A percentile compares a stretch with the other conserved stretches of the same genome.
Conservation (phyloP, 2,113 vertebrate genomes). For the Rhea americana region DNA sequence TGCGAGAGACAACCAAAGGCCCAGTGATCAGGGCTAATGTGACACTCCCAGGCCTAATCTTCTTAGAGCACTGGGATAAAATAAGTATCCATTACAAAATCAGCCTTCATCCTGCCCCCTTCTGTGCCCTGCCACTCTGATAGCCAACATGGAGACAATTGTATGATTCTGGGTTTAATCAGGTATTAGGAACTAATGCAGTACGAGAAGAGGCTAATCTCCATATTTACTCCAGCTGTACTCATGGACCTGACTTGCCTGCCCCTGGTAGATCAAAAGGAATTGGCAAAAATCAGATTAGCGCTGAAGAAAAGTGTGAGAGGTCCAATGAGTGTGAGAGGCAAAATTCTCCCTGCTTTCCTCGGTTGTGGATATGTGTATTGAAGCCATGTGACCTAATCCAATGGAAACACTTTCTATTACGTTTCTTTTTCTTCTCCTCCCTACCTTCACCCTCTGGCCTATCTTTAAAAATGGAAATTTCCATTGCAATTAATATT, state of each 20-base stretch:
- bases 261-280: constrained; percentile 92
- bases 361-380: constrained; percentile 70
- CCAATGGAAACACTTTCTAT: constrained; percentile 62
- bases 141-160: constrained; percentile 92
- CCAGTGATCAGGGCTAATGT: constrained; percentile 95
- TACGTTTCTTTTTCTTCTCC: constrained; percentile 52
- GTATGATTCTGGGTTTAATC: constrained; percentile 92
- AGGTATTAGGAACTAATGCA: constrained; percentile 95
- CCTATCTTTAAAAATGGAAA: constrained; percentile 54
- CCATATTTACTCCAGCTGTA: constrained; percentile 97
- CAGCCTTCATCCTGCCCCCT: constrained; percentile 91
- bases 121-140: constrained; percentile 86
- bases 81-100: constrained; percentile 98
- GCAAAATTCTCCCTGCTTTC: constrained; percentile 78
- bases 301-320: constrained; percentile 75
- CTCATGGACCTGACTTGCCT: constrained; percentile 84
- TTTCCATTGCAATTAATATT: constrained; percentile 38
- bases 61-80: constrained; percentile 97
- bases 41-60: constrained; percentile 98
- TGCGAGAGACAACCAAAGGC: constrained; percentile 86
- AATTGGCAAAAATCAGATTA: constrained; percentile 93
- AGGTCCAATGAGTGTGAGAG: constrained; percentile 74
- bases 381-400: constrained; percentile 75
- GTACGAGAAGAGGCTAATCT: constrained; percentile 93
- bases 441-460: not conserved